Base-by-base conservation (phyloP, 2,888 invertebrate genomes). In the Rhopalosiphum nymphaeae region DNA sequence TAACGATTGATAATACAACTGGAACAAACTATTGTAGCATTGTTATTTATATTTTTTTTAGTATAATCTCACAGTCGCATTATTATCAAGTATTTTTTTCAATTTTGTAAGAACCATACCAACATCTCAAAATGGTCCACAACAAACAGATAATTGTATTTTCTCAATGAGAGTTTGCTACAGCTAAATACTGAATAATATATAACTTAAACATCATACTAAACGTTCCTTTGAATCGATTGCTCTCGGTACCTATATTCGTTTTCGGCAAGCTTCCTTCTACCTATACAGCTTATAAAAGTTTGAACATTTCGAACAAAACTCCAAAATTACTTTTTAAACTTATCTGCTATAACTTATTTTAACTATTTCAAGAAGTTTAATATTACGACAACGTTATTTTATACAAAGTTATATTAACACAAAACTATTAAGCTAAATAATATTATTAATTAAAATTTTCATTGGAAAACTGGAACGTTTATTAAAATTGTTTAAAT, bases 1-100 rank as follows among this genome's bases (percentile, higher is more conserved):
- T 25, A 92, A 56, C 56, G 49, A 87, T 49, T 67, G 49, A 87
- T 87, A 87, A 67, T 46, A 91, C n/a, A 61, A 92, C 46, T 36
- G 46, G 46, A 92, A 86, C 46, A 44, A 57, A 29, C n/a, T 85
- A 29, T 1, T 44, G 26, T 26, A n/a, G 21, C 36, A 44, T 84
- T 91, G 16, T 78, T 42, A 56, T 53, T 53, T 53, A 53, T 53
- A 53, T 53, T 16, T 78, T 67, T 84, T 91, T 36, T 46, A 21
- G 0, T 46, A 49, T 42, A 26, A 78, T 78, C 78, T 78, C 21
- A 67, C 67, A 78, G 36, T 36, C 36, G 3, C 9, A 36, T 78
- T 16, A 57, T 89, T 29, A 29, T 57, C 21, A 25, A 16, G 61
- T 61, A 7, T 21, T 13, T 46, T 61, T 87, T n/a, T 87, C 44